Evolutionary conservation across 2,888 invertebrate genomes (phyloP).

Genomic region (Pristionchus japonicus): DNA sequence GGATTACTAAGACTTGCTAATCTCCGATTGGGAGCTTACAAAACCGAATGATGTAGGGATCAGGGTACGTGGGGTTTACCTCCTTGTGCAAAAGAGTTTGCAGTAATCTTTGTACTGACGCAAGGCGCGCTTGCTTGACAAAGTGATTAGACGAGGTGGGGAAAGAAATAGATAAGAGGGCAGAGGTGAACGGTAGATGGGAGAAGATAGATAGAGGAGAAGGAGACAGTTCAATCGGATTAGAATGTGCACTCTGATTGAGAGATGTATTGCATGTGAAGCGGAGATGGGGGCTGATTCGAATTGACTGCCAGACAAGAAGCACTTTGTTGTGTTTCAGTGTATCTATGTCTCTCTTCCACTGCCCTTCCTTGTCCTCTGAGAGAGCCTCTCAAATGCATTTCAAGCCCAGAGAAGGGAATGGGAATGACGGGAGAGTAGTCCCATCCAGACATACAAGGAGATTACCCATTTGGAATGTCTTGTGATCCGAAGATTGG

Average conservation of each 20-base stretch:
- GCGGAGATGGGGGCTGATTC: neutral
- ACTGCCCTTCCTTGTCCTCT: neutral
- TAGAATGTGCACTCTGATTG: neutral
- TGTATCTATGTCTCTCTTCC: neutral
- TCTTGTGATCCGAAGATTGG: neutral
- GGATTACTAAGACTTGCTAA: too few relatives aligned
- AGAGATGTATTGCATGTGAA: neutral
- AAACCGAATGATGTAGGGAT: too few relatives aligned
- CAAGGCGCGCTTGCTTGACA: neutral
- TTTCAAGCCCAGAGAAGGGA: neutral
- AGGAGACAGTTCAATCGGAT: neutral
- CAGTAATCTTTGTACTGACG: constrained; percentile 12
- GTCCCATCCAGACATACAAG: neutral
- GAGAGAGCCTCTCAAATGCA: neutral
- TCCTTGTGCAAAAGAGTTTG: too few relatives aligned
- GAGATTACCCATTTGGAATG: neutral
- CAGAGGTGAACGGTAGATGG: neutral
- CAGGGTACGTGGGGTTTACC: too few relatives aligned
- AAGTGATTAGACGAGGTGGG: neutral
- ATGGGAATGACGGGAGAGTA: neutral
- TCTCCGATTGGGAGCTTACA: too few relatives aligned
- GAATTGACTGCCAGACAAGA: neutral
- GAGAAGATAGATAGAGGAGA: neutral
- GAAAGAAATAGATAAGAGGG: neutral
- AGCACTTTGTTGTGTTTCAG: too few relatives aligned